Conservation (phyloP, 2,797 vertebrate genomes). For the Acrocephalus scirpaceus region DNA sequence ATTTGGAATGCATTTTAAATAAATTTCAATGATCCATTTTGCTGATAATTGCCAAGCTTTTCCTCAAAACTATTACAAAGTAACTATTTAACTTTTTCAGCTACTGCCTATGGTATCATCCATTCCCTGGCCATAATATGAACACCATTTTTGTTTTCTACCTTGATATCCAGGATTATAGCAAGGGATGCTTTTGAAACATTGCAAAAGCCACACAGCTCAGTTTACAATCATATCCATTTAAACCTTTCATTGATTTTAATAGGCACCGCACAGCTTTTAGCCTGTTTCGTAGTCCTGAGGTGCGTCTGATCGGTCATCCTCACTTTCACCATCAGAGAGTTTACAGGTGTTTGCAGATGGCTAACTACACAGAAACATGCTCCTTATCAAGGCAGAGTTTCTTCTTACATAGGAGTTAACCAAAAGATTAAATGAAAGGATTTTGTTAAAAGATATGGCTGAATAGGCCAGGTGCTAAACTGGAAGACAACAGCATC, state of each 20-base stretch:
- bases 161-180: not conserved
- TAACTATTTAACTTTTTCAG: not conserved
- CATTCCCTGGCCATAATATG: accelerated
- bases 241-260: not conserved
- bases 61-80: not conserved
- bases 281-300: not conserved
- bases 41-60: not conserved
- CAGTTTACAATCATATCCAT: not conserved
- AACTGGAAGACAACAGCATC: not conserved
- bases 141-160: not conserved
- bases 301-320: accelerated
- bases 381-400: not conserved
- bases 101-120: not conserved
- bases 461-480: not conserved
- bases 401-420: not conserved
- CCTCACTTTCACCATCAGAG: not conserved
- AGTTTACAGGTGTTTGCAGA: accelerated
- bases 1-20: not conserved
- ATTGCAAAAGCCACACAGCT: not conserved
- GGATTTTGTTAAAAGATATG: not conserved
- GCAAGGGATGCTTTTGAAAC: not conserved
- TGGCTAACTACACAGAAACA: not conserved
- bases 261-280: not conserved
- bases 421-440: not conserved
- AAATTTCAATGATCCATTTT: not conserved